Base-by-base conservation (phyloP, 2,888 invertebrate species). In the Drosophila kambysellisi region DNA sequence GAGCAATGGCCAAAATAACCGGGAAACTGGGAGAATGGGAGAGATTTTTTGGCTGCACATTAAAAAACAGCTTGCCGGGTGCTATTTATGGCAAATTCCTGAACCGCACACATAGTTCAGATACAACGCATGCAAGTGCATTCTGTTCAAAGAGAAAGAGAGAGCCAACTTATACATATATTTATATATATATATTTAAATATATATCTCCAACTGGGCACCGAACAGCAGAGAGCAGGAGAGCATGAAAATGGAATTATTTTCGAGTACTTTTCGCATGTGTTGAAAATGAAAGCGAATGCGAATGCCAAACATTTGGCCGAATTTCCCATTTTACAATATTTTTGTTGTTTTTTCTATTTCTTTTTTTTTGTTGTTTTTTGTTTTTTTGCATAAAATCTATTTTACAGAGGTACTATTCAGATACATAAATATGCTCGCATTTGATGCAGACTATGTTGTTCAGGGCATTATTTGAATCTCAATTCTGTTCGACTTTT, bases 21-120 rank as follows among this genome's bases (percentile, higher is more conserved):
- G 76, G 70, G 50, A 53, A 32, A 46, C 46, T 46, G 46, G 50
- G 29, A 50, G 29, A 43, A 46, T 25, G 25, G 25, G 33, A 46
- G 48, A 46, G 20, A 25, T 7, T 51, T 35, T 58, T 41, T 48
- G 35, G 60, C 52, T 66, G 74, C 48, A 78, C 70, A 73, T 73
- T 74, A 81, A 76, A 73, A 73, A 77, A 81, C 69, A 74, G 76
- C 67, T 59, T 63, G 68, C 52, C 73, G 77, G 66, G 29, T 57
- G 88, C 84, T 85, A 85, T 85, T 85, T 85, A 84, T 82, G 90
- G 88, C 85, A 74, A 85, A 89, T 85, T 85, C 84, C 88, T 82
- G 70, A 64, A 74, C 74, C 67, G 60, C 76, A 75, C 73, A 73
- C 83, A 85, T 74, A 76, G 78, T 76, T 84, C 73, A 72, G 67